Conservation (phyloP, 2,113 vertebrate genomes). For the Gadus chalcogrammus region DNA sequence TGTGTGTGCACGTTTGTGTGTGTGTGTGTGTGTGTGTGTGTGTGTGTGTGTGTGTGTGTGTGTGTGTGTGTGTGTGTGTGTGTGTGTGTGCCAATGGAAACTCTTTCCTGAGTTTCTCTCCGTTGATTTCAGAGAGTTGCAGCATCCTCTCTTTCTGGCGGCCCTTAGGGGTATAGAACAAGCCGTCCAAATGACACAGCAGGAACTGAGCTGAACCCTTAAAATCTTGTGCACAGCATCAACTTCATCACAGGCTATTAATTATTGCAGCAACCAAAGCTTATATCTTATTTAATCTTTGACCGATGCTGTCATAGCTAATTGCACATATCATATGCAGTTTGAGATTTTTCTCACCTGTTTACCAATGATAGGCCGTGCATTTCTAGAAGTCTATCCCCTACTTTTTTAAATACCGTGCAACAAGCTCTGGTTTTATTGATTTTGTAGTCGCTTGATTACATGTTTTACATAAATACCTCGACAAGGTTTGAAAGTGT, state of each 20-base stretch:
- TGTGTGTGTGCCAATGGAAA: neutral
- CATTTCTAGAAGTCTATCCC: no score
- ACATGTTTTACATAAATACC: no score
- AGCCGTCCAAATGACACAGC: constrained; percentile 41
- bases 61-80: neutral
- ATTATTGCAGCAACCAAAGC: constrained; percentile 20
- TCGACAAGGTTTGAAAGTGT: no score
- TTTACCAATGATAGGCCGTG: no score
- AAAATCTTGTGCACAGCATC: constrained; percentile 34
- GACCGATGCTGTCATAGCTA: no score
- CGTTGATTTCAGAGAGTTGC: constrained; percentile 62
- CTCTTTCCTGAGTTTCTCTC: neutral
- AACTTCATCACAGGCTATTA: constrained; percentile 25
- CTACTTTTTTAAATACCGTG: no score
- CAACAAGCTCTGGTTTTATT: no score
- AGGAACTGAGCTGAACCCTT: constrained; percentile 26
- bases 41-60: constrained; percentile 7
- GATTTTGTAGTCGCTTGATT: no score
- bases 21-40: neutral
- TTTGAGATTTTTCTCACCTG: no score
- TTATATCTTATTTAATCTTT: constrained; percentile 11
- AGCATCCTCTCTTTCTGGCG: constrained; percentile 47
- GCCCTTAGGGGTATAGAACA: constrained; percentile 32
- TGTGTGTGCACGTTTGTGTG: no score
- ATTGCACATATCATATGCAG: no score